Evolutionary conservation across 2,888 invertebrate species (phyloP).

Genomic region (Athalia rosae): DNA sequence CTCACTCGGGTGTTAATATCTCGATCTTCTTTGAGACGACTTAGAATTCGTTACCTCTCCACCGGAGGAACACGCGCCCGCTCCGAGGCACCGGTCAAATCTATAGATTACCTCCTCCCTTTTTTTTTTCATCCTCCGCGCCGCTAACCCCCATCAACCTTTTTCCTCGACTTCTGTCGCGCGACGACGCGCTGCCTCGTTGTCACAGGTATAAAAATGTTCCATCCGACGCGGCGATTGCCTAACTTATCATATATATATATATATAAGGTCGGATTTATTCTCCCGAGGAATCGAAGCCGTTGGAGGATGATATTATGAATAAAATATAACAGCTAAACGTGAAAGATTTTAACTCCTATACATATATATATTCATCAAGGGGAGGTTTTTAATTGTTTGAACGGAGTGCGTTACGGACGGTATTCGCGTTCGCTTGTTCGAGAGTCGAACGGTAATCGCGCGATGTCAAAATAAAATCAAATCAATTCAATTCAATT

Average conservation of each 20-base stretch:
- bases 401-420: background rate
- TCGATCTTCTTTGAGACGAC: background rate
- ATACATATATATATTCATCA: too few relatives aligned
- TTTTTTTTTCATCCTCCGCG: background rate
- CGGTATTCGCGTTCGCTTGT: background rate
- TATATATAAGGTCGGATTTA: too few relatives aligned
- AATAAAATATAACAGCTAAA: too few relatives aligned
- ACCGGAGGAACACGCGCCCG: background rate
- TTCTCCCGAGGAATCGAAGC: too few relatives aligned
- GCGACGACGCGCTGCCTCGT: background rate
- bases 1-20: constrained; percentile 41
- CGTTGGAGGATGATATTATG: too few relatives aligned
- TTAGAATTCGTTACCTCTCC: constrained; percentile 26
- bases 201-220: too few relatives aligned
- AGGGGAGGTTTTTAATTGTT: too few relatives aligned
- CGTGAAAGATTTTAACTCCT: too few relatives aligned
- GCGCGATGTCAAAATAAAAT: constrained; percentile 1
- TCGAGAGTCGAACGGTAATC: background rate
- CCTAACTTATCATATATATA: too few relatives aligned
- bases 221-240: too few relatives aligned
- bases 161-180: background rate
- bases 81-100: constrained; percentile 11
- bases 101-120: constrained; percentile 15
- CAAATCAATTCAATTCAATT: background rate
- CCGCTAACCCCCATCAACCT: background rate